Percentiles rank a stretch among this genome's conserved stretches.
Evolutionary conservation across 2,888 invertebrate species (phyloP).

Genomic region (Therioaphis trifolii): DNA sequence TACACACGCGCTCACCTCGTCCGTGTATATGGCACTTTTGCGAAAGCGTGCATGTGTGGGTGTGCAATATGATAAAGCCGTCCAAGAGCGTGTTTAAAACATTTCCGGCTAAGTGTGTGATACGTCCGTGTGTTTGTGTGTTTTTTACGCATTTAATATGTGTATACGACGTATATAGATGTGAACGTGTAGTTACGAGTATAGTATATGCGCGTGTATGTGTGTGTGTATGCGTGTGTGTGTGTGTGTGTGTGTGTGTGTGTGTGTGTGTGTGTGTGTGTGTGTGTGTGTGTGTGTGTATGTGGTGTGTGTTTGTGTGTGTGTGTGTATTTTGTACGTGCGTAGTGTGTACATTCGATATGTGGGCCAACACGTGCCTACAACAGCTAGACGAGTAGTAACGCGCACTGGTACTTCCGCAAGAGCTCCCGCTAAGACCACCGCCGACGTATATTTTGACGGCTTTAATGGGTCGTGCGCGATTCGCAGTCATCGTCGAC

Average conservation of each 20-base stretch:
- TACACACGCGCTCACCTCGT: background rate
- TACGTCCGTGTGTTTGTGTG: background rate
- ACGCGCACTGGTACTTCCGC: background rate
- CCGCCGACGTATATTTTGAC: background rate
- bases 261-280: too few relatives aligned
- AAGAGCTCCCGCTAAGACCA: background rate
- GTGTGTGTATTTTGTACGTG: too few relatives aligned
- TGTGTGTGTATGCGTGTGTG: background rate
- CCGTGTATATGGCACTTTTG: too few relatives aligned
- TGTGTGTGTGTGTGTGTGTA: too few relatives aligned
- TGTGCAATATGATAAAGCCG: background rate
- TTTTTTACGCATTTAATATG: background rate
- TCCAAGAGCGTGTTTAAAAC: background rate
- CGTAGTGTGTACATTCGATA: too few relatives aligned
- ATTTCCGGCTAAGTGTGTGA: background rate
- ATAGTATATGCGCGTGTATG: too few relatives aligned
- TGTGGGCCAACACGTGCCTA: slow-evolving; percentile 37
- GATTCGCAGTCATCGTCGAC: background rate
- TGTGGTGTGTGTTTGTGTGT: background rate
- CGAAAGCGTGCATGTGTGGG: background rate
- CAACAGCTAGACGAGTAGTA: background rate
- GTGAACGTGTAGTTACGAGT: too few relatives aligned
- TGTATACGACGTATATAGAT: too few relatives aligned
- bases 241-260: background rate
- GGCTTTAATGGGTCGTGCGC: background rate